Conservation (phyloP, 2,888 invertebrate species). For the Dermolepida albohirtum region DNA sequence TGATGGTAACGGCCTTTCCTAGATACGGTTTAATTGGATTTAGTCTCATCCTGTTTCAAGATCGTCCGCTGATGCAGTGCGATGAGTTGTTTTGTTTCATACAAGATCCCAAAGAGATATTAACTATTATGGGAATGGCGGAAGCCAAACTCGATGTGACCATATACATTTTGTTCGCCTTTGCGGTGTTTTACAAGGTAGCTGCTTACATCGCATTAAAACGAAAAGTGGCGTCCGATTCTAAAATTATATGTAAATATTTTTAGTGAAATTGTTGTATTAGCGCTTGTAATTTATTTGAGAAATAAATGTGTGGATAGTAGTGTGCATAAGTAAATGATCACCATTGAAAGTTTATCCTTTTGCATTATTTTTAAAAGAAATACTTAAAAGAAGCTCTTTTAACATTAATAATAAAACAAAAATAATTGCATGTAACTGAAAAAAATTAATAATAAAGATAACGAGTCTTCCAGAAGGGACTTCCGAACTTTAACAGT, state of each 20-base stretch:
- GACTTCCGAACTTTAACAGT: too few species aligned
- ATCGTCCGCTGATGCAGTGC: conserved; percentile 30
- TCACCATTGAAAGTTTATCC: too few species aligned
- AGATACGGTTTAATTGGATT: conserved; percentile 76
- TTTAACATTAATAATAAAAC: too few species aligned
- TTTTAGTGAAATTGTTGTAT: background rate
- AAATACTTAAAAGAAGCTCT: too few species aligned
- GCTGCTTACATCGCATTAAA: conserved; percentile 44
- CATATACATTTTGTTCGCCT: conserved; percentile 31
- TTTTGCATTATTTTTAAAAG: too few species aligned
- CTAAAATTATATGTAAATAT: background rate
- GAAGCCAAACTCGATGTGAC: conserved; percentile 24
- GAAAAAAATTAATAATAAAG: too few species aligned
- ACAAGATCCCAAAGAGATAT: conserved; percentile 42
- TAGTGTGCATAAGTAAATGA: too few species aligned
- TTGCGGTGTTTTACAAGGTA: conserved; percentile 34
- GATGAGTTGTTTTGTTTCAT: conserved; percentile 46
- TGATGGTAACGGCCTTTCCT: conserved; percentile 74
- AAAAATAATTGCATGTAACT: too few species aligned
- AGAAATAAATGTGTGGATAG: too few species aligned
- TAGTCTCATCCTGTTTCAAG: conserved; percentile 2
- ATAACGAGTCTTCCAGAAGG: too few species aligned
- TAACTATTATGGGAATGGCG: conserved; percentile 45
- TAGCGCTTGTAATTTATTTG: too few species aligned
- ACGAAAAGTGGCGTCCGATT: conserved; percentile 39